These are phyloP conservation scores for Dermolepida albohirtum DNA, from an alignment of 2,888 invertebrate genomes.

Conservation along the genomic window DNA sequence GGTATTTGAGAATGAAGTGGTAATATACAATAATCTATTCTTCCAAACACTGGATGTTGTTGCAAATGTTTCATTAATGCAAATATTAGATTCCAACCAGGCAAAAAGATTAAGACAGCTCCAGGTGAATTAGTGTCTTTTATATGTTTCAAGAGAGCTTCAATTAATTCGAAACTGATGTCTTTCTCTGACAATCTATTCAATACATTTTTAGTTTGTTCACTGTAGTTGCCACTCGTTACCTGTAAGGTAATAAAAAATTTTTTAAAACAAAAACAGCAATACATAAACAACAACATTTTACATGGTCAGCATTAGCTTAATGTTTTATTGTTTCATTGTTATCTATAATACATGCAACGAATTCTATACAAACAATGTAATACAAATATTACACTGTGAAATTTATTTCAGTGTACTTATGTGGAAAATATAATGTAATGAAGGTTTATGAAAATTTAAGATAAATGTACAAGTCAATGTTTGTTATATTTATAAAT, in stretches of 20 bases:
- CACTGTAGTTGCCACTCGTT: slow-evolving; percentile 66
- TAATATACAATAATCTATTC: slow-evolving; percentile 78
- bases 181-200: slow-evolving; percentile 88
- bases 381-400: too few species aligned
- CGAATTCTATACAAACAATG: too few species aligned
- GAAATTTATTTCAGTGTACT: too few species aligned
- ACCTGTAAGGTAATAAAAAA: slow-evolving; percentile 48
- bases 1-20: slow-evolving; percentile 99
- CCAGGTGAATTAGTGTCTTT: slow-evolving; percentile 74
- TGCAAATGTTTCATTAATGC: slow-evolving; percentile 88
- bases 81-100: slow-evolving; percentile 98
- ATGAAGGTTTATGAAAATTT: too few species aligned
- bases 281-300: not conserved
- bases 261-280: not conserved
- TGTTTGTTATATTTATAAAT: too few species aligned
- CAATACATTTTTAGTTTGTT: slow-evolving; percentile 78
- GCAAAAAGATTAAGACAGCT: slow-evolving; percentile 92
- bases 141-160: slow-evolving; percentile 79
- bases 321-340: too few species aligned
- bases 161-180: slow-evolving; percentile 92
- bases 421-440: too few species aligned
- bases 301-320: too few species aligned
- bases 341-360: too few species aligned
- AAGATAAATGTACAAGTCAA: too few species aligned
- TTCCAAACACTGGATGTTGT: slow-evolving; percentile 72